Conservation (phyloP, 2,888 invertebrate species). For the Pecten maximus region DNA sequence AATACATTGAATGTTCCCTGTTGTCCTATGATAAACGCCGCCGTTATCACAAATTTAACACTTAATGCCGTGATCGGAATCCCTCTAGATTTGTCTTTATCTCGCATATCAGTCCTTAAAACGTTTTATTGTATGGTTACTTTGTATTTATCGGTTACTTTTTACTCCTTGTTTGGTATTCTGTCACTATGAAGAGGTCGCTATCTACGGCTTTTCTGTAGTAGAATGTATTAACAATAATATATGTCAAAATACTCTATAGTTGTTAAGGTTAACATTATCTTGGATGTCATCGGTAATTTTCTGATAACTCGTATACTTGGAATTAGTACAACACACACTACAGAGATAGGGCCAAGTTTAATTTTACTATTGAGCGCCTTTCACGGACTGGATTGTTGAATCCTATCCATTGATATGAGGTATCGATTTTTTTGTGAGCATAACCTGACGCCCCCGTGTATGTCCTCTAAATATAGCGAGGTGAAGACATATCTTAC, state of each 20-base stretch:
- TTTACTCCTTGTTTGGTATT: slow-evolving; percentile 27
- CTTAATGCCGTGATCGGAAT: slow-evolving; percentile 10
- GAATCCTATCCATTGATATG: slow-evolving; percentile 14
- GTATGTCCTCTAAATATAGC: neutral
- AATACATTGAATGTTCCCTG: neutral
- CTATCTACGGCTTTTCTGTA: neutral
- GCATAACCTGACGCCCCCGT: neutral
- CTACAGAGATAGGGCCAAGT: neutral
- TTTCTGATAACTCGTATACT: slow-evolving; percentile 63
- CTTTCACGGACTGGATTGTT: neutral
- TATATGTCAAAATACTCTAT: neutral
- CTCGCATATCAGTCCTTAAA: slow-evolving; percentile 29
- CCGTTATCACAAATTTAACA: slow-evolving; percentile 22
- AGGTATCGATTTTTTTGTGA: neutral
- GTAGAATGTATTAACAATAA: neutral
- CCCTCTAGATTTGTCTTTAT: slow-evolving; percentile 30
- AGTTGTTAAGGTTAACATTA: neutral
- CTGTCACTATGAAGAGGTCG: slow-evolving; percentile 4
- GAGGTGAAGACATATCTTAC: neutral
- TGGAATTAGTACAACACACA: neutral
- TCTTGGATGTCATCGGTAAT: slow-evolving; percentile 53
- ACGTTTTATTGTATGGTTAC: neutral
- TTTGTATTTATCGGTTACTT: slow-evolving; percentile 20
- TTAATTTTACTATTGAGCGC: neutral
- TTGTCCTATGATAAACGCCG: slow-evolving; percentile 20